phyloP scores from a whole-genome alignment of 2,888 invertebrate species.

The Liodrosophila aerea region DNA sequence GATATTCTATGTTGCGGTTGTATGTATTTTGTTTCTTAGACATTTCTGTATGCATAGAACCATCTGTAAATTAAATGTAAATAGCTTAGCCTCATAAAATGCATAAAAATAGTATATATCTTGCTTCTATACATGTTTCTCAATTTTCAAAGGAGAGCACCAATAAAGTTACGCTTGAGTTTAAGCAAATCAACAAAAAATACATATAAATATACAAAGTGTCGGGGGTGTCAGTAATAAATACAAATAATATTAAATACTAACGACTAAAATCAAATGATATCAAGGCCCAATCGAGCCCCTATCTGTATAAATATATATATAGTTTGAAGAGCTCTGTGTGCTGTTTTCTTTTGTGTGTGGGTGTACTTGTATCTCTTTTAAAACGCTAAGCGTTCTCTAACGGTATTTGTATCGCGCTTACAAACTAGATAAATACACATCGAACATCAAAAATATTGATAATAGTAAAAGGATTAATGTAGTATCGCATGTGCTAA shows the following conservation, averaged over 20 bases:
- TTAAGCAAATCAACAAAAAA: constrained; percentile 41
- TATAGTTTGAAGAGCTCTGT: constrained; percentile 44
- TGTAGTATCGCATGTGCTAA: constrained; percentile 17
- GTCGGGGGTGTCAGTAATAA: constrained; percentile 31
- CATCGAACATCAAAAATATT: constrained; percentile 77
- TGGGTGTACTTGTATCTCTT: constrained; percentile 35
- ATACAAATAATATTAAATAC: constrained; percentile 32
- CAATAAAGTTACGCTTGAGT: constrained; percentile 69
- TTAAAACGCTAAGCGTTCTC: constrained; percentile 75
- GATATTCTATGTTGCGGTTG: constrained; percentile 34
- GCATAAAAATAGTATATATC: constrained; percentile 34
- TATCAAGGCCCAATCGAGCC: constrained; percentile 11
- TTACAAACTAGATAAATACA: constrained; percentile 75
- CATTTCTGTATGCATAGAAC: constrained; percentile 29
- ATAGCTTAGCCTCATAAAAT: constrained; percentile 58
- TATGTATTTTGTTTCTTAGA: constrained; percentile 29
- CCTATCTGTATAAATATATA: constrained; percentile 14
- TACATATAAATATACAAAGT: constrained; percentile 9
- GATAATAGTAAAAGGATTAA: constrained; percentile 45
- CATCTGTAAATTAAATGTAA: constrained; percentile 31
- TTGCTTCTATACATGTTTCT: constrained; percentile 9
- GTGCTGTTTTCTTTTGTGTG: constrained; percentile 18
- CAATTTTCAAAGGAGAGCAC: constrained; percentile 58
- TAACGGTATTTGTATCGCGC: constrained; percentile 64
- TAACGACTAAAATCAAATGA: constrained; percentile 46